These are phyloP conservation scores for Blennius ocellaris DNA, from an alignment of 2,113 vertebrate genomes.

Conservation along the genomic window DNA sequence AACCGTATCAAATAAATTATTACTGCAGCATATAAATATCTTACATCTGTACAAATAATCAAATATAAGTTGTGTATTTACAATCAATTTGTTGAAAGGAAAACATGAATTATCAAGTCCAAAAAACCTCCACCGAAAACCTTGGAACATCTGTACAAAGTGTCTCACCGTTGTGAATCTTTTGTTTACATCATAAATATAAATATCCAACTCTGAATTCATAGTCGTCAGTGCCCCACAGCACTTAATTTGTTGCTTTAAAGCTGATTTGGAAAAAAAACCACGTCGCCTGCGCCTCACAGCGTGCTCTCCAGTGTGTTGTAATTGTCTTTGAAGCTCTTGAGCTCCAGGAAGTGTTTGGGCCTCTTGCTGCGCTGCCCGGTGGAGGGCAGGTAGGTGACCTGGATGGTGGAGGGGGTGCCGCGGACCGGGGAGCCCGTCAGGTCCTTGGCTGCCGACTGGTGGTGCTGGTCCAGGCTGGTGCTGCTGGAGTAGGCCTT, in stretches of 20 bases:
- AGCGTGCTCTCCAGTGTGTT: slow-evolving; percentile 97
- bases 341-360: slow-evolving; percentile 97
- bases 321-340: slow-evolving; percentile 99
- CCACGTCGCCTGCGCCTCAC: slow-evolving; percentile 57
- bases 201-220: neutral
- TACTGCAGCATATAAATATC: slow-evolving; percentile 58
- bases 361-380: slow-evolving; percentile 96
- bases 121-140: slow-evolving; percentile 9
- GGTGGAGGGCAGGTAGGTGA: slow-evolving; percentile 96
- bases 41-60: slow-evolving; percentile 44
- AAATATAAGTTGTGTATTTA: too few species aligned
- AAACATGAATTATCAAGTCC: slow-evolving; percentile 27
- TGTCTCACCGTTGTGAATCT: too few species aligned
- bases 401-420: slow-evolving; percentile 92
- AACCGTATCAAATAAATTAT: slow-evolving; percentile 48
- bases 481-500: slow-evolving; percentile 80
- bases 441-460: slow-evolving; percentile 94
- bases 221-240: neutral
- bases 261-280: slow-evolving; percentile 3
- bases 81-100: neutral
- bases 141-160: neutral
- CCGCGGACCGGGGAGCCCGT: slow-evolving; percentile 84
- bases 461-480: slow-evolving; percentile 91
- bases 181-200: too few species aligned
- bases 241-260: neutral